Conservation (phyloP, 2,797 vertebrate genomes). For the Pagetopsis macropterus region DNA sequence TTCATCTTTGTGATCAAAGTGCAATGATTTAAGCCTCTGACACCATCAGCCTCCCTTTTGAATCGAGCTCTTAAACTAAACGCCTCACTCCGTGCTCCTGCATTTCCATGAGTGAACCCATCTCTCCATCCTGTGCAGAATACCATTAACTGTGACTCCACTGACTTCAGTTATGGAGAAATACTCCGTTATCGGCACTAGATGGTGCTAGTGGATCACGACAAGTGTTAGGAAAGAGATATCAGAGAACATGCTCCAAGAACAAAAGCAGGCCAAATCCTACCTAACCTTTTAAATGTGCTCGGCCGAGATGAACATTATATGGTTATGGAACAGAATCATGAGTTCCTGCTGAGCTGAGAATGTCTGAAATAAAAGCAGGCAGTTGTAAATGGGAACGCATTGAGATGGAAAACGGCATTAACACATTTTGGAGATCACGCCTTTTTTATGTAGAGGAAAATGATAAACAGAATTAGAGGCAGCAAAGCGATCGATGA, state of each 20-base stretch:
- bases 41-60: conserved; percentile 14
- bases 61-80: conserved; percentile 48
- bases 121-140: conserved; percentile 22
- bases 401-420: conserved; percentile 59
- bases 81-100: not conserved
- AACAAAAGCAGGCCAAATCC: conserved; percentile 69
- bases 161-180: not conserved
- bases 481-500: conserved; percentile 45
- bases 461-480: conserved; percentile 64
- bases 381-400: conserved; percentile 62
- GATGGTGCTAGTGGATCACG: conserved; percentile 64
- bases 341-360: conserved; percentile 62
- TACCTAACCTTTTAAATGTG: conserved; percentile 69
- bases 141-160: conserved; percentile 13
- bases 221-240: not conserved
- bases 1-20: conserved; percentile 55
- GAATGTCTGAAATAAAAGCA: conserved; percentile 58
- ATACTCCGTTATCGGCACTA: conserved; percentile 44
- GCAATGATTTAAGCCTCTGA: conserved; percentile 47
- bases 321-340: conserved; percentile 65
- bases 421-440: conserved; percentile 43
- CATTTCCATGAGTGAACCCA: conserved; percentile 22
- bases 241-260: conserved; percentile 29
- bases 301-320: conserved; percentile 68
- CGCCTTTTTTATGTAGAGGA: conserved; percentile 26